phyloP scores from a whole-genome alignment of 1,140 invertebrate genomes.

The honey bee (Apis mellifera) region Amel_HAv3.1 CM009944.2:7426001-7426500 shows the following conservation, averaged over 20 bases:
- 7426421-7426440: too few species aligned
- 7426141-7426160: constrained; percentile 16
- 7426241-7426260: constrained; percentile 40
- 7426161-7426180: constrained; percentile 26
- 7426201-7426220: constrained; percentile 35
- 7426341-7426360: neutral
- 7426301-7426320: constrained; percentile 39
- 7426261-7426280: too few species aligned
- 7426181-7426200: constrained; percentile 13
- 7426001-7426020: too few species aligned
- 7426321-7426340: constrained; percentile 12
- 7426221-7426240: constrained; percentile 25
- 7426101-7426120: neutral
- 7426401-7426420: too few species aligned
- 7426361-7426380: neutral
- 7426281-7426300: neutral
- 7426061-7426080: too few species aligned
- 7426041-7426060: too few species aligned
- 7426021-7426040: too few species aligned
- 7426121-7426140: constrained; percentile 12
- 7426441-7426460: too few species aligned
- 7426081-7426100: neutral
- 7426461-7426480: too few species aligned
- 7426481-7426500: too few species aligned
- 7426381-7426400: too few species aligned